Evolutionary conservation across 2,888 invertebrate species (phyloP).

Genomic region (Acrobasis repandana): DNA sequence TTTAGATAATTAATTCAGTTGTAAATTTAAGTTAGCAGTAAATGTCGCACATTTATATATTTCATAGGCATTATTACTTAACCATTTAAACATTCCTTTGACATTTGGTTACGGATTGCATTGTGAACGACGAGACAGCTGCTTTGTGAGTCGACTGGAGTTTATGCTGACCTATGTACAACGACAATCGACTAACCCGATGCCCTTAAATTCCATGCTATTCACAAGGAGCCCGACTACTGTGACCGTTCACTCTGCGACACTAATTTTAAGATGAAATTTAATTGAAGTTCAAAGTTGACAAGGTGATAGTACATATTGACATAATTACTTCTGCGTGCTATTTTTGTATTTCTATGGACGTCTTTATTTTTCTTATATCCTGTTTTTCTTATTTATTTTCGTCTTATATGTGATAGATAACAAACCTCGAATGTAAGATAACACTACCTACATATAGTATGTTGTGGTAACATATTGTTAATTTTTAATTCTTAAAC

Average conservation of each 20-base stretch:
- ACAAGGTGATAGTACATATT: constrained; percentile 78
- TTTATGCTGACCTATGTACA: constrained; percentile 25
- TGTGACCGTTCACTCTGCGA: constrained; percentile 59
- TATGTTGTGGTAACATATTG: constrained; percentile 34
- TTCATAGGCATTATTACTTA: constrained; percentile 82
- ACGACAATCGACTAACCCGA: constrained; percentile 20
- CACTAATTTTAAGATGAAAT: constrained; percentile 76
- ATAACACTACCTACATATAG: constrained; percentile 37
- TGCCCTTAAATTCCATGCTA: constrained; percentile 35
- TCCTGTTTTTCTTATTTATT: constrained; percentile 77
- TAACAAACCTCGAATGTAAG: constrained; percentile 77
- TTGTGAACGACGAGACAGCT: constrained; percentile 48
- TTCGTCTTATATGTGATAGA: constrained; percentile 71
- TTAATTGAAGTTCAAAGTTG: constrained; percentile 78
- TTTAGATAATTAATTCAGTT: constrained; percentile 80
- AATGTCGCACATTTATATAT: constrained; percentile 76
- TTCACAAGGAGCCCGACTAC: constrained; percentile 33
- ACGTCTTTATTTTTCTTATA: constrained; percentile 68
- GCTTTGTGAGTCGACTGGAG: constrained; percentile 32
- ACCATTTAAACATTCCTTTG: constrained; percentile 82
- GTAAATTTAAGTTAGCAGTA: constrained; percentile 82
- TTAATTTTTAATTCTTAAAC: constrained; percentile 60
- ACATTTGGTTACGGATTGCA: constrained; percentile 72
- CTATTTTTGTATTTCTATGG: constrained; percentile 75
- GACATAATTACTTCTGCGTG: constrained; percentile 70